Evolutionary conservation across 2,888 invertebrate species (phyloP).

Genomic region (Oasisia sp.): DNA sequence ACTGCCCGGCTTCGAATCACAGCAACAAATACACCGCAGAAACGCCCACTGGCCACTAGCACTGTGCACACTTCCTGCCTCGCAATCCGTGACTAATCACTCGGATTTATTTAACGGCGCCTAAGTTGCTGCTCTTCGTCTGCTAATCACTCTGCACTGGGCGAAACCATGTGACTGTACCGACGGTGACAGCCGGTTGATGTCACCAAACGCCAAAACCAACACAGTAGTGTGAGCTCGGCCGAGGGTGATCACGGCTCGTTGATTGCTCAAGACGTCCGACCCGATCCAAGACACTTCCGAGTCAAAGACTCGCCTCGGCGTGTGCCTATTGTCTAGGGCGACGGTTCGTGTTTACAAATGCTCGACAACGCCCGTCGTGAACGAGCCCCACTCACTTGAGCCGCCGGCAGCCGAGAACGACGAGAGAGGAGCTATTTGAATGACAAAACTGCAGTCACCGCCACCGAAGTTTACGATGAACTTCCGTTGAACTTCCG

Average conservation of each 20-base stretch:
- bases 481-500: conserved; percentile 17
- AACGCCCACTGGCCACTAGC: background rate
- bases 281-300: background rate
- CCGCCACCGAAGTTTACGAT: background rate
- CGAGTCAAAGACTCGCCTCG: background rate
- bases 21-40: background rate
- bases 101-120: background rate
- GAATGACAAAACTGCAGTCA: background rate
- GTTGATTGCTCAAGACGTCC: too few species aligned
- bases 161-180: background rate
- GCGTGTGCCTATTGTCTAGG: background rate
- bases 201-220: background rate
- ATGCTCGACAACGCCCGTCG: background rate
- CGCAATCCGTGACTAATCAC: background rate
- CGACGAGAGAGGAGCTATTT: background rate
- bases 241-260: background rate
- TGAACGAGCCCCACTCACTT: background rate
- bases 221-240: background rate
- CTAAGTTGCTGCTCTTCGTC: background rate
- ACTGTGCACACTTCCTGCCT: background rate
- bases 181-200: conserved; percentile 12
- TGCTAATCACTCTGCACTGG: background rate
- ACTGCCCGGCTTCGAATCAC: background rate
- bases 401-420: background rate
- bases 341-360: background rate